phyloP scores from a whole-genome alignment of 2,888 invertebrate genomes.

The Zygaena filipendulae region DNA sequence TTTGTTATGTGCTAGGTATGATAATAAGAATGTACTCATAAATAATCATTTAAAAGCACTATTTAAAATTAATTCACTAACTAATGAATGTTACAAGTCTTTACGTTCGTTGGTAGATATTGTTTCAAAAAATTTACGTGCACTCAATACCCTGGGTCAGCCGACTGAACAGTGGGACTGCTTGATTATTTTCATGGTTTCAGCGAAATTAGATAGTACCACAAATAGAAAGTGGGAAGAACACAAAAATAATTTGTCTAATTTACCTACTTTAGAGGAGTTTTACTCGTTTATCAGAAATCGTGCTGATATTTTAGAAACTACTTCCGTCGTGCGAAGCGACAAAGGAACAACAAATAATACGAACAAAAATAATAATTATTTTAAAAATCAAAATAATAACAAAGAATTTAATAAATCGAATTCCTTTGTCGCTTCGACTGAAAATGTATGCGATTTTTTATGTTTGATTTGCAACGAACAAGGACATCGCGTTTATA shows the following conservation, averaged over 20 bases:
- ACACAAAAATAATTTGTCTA: no score
- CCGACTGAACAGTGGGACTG: conserved; percentile 12
- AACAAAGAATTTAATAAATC: no score
- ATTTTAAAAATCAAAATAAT: no score
- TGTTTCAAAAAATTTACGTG: conserved; percentile 10
- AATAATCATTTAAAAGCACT: no score
- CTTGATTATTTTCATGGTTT: conserved; percentile 13
- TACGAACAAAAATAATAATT: no score
- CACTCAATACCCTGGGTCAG: conserved; percentile 9
- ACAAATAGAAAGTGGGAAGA: conserved; percentile 13
- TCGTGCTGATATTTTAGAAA: conserved; percentile 9
- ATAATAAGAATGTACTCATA: no score
- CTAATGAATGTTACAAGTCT: conserved; percentile 7
- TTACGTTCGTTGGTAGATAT: conserved; percentile 10
- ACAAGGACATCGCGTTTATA: no score
- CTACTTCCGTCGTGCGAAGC: no score
- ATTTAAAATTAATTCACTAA: conserved; percentile 9
- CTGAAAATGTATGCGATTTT: no score
- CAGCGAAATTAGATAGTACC: conserved; percentile 9
- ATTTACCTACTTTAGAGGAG: conserved; percentile 5
- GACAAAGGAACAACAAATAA: no score
- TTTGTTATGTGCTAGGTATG: conserved; percentile 5
- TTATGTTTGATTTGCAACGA: no score
- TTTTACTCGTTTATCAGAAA: conserved; percentile 9
- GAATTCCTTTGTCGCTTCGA: no score